Evolutionary conservation across 2,797 vertebrate genomes (phyloP).

Genomic region (Pipistrellus pygmaeus): DNA sequence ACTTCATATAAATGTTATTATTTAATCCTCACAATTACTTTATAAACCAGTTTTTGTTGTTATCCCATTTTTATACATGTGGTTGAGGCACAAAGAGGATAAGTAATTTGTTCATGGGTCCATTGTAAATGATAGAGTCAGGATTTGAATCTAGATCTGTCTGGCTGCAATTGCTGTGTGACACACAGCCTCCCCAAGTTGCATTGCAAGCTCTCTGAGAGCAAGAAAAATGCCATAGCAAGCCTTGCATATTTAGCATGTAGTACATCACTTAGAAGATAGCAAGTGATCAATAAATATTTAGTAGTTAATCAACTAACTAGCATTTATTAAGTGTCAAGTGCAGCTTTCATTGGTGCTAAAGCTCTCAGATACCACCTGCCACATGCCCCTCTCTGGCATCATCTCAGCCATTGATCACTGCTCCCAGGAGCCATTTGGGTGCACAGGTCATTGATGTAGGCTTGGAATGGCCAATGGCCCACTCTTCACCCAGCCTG

Average conservation of each 20-base stretch:
- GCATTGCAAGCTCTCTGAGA: background rate
- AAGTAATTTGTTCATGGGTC: background rate
- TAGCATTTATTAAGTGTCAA: background rate
- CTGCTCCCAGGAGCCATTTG: background rate
- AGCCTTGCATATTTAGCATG: background rate
- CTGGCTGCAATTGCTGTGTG: background rate
- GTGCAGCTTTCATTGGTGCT: background rate
- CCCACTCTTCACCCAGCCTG: background rate
- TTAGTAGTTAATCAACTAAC: background rate
- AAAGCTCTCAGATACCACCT: background rate
- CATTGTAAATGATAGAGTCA: background rate
- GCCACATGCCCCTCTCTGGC: background rate
- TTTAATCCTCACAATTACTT: constrained; percentile 22
- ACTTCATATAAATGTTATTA: background rate
- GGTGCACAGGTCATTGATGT: background rate
- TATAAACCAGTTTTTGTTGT: background rate
- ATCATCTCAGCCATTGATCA: background rate
- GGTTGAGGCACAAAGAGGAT: background rate
- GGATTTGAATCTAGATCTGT: background rate
- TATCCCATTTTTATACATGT: background rate
- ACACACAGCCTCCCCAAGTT: background rate
- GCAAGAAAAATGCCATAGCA: background rate
- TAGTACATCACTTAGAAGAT: background rate
- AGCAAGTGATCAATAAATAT: background rate
- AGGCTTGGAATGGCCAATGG: background rate